phyloP scores from a whole-genome alignment of 2,888 invertebrate species.

The Pristionchus japonicus region DNA sequence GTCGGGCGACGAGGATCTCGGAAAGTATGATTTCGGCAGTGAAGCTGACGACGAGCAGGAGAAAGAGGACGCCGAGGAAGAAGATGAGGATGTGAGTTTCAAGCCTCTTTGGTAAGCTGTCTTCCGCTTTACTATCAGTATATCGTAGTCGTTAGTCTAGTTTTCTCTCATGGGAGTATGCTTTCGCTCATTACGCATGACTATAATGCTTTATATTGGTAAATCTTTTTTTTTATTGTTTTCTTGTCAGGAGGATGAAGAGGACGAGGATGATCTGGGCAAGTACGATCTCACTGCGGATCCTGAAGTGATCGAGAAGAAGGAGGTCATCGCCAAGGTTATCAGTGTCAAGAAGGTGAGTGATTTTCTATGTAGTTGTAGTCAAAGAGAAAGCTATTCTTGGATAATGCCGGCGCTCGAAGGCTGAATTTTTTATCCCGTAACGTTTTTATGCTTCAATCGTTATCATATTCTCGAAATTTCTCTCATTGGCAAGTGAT shows the following conservation, averaged over 20 bases:
- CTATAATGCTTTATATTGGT: no score
- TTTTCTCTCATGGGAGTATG: not conserved
- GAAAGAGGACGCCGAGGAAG: constrained; percentile 33
- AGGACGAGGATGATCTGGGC: constrained; percentile 46
- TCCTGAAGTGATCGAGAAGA: constrained; percentile 63
- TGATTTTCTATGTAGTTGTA: not conserved
- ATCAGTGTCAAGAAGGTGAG: constrained; percentile 29
- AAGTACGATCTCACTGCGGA: constrained; percentile 64
- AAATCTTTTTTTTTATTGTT: not conserved
- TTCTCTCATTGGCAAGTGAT: no score
- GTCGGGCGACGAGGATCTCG: constrained; percentile 67
- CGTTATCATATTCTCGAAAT: not conserved
- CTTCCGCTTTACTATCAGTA: not conserved
- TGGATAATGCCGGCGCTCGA: not conserved
- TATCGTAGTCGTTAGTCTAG: no score
- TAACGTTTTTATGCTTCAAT: not conserved
- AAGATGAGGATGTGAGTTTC: constrained; percentile 28
- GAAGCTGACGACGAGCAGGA: constrained; percentile 44
- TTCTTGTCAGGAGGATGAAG: not conserved
- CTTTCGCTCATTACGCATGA: no score
- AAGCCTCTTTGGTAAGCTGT: constrained; percentile 45
- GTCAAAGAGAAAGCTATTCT: not conserved
- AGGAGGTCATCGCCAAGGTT: constrained; percentile 21
- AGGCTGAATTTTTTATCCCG: not conserved
- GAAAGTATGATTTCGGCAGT: constrained; percentile 65